A percentile compares a stretch with the other conserved stretches of the same genome.
Conservation (phyloP, 2,888 invertebrate species). For the Rhingia rostrata region DNA sequence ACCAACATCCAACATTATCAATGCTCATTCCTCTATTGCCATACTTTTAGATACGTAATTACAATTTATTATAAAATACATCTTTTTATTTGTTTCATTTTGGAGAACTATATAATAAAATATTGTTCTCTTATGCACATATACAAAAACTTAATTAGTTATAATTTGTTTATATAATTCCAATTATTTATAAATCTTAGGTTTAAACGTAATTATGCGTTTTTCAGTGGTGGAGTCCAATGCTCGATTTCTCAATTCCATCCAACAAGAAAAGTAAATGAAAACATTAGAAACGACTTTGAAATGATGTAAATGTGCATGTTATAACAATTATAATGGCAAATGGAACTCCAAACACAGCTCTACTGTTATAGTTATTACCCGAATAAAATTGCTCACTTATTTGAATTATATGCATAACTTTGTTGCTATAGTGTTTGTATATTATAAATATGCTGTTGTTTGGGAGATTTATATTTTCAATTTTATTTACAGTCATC, state of each 20-base stretch:
- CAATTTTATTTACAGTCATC: conserved; percentile 41
- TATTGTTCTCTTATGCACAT: conserved; percentile 60
- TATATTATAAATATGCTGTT: conserved; percentile 6
- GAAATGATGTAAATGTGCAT: conserved; percentile 15
- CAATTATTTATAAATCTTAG: conserved; percentile 22
- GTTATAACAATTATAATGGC: conserved; percentile 33
- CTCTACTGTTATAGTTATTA: neutral
- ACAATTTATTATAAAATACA: conserved; percentile 65
- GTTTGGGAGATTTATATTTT: conserved; percentile 5
- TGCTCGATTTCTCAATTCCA: conserved; percentile 8
- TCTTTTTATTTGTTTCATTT: conserved; percentile 59
- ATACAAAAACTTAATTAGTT: conserved; percentile 64
- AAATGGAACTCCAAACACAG: conserved; percentile 24
- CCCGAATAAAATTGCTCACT: conserved; percentile 20
- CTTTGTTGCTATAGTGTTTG: conserved; percentile 13
- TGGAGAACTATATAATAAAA: conserved; percentile 70
- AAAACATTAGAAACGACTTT: conserved; percentile 1
- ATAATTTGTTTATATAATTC: conserved; percentile 31
- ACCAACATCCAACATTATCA: conserved; percentile 46
- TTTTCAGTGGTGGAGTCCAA: conserved; percentile 20
- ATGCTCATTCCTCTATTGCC: conserved; percentile 17
- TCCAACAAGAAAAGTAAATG: neutral
- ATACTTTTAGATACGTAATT: conserved; percentile 63
- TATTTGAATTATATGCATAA: conserved; percentile 43
- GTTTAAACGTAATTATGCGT: conserved; percentile 1